These are phyloP conservation scores for Brachionus rubens DNA, from an alignment of 1,140 invertebrate species.

Conservation along the genomic window DNA sequence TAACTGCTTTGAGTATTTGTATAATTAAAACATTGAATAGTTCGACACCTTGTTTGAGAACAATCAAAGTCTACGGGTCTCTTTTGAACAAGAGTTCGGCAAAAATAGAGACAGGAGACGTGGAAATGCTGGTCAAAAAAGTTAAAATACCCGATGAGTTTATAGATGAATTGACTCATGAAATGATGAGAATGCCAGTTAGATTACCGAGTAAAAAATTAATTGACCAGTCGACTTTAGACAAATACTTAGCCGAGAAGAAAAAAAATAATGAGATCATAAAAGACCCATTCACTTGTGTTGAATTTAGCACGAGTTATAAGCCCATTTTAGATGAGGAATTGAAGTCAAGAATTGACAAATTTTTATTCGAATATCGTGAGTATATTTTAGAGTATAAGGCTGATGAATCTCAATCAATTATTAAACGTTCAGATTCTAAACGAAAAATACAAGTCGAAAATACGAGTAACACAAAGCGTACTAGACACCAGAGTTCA, in stretches of 20 bases:
- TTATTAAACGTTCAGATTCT: neutral
- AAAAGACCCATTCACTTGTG: constrained; percentile 36
- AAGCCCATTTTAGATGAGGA: constrained; percentile 17
- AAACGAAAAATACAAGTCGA: neutral
- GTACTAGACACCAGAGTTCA: neutral
- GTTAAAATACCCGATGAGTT: constrained; percentile 8
- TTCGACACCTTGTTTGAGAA: constrained; percentile 12
- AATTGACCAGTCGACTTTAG: constrained; percentile 22
- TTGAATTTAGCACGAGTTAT: constrained; percentile 12
- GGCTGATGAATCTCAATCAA: neutral
- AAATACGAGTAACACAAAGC: too few relatives aligned
- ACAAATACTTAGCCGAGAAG: constrained; percentile 17
- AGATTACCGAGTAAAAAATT: constrained; percentile 18
- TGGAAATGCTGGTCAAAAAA: neutral
- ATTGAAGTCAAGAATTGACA: constrained; percentile 42
- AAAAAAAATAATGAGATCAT: neutral
- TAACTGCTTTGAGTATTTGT: constrained; percentile 10
- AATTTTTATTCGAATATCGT: constrained; percentile 38
- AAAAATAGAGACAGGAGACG: neutral
- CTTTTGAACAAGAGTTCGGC: neutral
- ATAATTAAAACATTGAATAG: constrained; percentile 1
- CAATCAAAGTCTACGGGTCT: constrained; percentile 14
- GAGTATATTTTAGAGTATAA: neutral
- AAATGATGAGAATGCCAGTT: constrained; percentile 44
- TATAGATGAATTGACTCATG: constrained; percentile 8